Conservation (phyloP, 2,797 vertebrate genomes). For the Glossophaga mutica region DNA sequence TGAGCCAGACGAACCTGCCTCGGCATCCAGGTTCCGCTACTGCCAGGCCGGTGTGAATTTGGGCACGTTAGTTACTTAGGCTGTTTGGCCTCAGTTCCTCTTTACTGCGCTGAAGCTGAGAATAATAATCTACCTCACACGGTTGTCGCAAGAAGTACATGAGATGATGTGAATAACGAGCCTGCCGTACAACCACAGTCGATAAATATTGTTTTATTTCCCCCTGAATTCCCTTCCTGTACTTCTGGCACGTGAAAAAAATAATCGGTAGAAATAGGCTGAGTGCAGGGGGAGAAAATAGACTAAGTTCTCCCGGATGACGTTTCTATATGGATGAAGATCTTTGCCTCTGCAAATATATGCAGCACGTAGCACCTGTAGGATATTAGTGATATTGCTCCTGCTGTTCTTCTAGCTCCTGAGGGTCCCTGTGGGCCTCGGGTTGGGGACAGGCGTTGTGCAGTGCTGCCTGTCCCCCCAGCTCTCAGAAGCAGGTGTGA, state of each 20-base stretch:
- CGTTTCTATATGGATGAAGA: background rate
- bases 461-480: background rate
- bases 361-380: background rate
- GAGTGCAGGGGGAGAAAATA: background rate
- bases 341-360: background rate
- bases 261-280: background rate
- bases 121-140: background rate
- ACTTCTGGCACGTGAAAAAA: background rate
- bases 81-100: background rate
- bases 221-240: background rate
- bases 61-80: background rate
- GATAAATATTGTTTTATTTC: background rate
- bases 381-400: background rate
- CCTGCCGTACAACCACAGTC: too few species aligned
- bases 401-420: background rate
- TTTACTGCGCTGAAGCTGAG: background rate
- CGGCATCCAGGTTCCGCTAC: background rate
- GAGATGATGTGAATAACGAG: background rate
- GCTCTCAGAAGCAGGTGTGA: background rate
- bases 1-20: background rate
- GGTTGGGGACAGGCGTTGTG: background rate
- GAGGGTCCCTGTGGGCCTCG: background rate
- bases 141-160: background rate
- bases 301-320: background rate
- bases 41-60: background rate